Percentiles rank a stretch among this genome's conserved stretches.
phyloP scores from a whole-genome alignment of 2,797 vertebrate species.

The Anolis apletophallus region DNA sequence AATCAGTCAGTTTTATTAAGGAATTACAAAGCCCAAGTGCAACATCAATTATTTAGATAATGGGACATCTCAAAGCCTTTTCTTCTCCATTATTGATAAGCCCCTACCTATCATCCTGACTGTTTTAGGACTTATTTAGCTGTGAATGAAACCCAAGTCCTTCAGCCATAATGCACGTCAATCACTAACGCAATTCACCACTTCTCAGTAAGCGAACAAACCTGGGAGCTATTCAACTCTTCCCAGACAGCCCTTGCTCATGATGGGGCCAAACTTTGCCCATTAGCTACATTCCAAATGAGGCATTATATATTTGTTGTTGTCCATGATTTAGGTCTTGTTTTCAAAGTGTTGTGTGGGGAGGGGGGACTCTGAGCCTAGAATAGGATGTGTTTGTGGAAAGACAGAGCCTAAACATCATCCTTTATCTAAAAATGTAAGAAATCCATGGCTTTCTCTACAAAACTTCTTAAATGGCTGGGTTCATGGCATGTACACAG shows the following conservation, averaged over 20 bases:
- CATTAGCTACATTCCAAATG: not conserved
- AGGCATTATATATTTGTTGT: not conserved
- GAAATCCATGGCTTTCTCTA: not conserved
- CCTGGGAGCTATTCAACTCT: not conserved
- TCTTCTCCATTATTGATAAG: conserved; percentile 86
- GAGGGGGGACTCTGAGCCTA: not conserved
- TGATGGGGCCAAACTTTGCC: not conserved
- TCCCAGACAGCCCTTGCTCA: no score
- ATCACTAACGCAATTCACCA: conserved; percentile 47
- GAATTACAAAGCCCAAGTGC: conserved; percentile 84
- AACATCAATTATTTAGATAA: conserved; percentile 86
- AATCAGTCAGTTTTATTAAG: conserved; percentile 87
- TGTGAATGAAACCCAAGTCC: conserved; percentile 80
- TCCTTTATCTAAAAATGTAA: not conserved
- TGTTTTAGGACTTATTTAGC: conserved; percentile 79
- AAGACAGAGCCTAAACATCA: not conserved
- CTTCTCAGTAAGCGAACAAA: not conserved
- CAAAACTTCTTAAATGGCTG: not conserved
- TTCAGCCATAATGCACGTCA: conserved; percentile 73
- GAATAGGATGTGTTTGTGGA: no score
- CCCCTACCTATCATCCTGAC: conserved; percentile 79
- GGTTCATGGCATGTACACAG: no score
- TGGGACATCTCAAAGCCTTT: conserved; percentile 82
- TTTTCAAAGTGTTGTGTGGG: not conserved
- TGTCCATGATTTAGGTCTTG: not conserved